Evolutionary conservation across 2,113 vertebrate genomes (phyloP).

Genomic region (Hemibagrus wyckioides): DNA sequence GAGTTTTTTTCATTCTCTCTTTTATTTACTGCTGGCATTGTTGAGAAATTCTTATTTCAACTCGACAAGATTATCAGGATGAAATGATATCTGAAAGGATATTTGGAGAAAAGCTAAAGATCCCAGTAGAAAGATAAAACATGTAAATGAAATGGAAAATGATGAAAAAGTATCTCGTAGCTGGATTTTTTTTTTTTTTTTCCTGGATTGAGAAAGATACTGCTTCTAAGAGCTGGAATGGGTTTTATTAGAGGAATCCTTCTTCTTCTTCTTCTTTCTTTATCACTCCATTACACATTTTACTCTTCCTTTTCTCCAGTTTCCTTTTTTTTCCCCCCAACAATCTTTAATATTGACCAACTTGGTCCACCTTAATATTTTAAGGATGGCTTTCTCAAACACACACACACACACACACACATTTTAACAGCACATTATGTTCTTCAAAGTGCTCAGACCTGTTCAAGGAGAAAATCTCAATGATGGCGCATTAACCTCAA

Average conservation of each 20-base stretch:
- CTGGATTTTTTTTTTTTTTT: not conserved
- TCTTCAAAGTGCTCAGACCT: conserved; percentile 46
- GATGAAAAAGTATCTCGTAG: not conserved
- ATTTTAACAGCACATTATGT: conserved; percentile 26
- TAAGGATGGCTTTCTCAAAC: not conserved
- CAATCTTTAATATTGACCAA: not conserved
- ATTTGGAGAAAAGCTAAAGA: not conserved
- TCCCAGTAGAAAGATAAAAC: not conserved
- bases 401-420: conserved; percentile 17
- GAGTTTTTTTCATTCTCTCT: no score
- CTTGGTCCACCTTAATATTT: not conserved
- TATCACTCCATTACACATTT: not conserved
- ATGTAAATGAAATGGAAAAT: not conserved
- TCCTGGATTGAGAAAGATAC: not conserved
- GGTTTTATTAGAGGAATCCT: not conserved
- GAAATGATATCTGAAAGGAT: not conserved
- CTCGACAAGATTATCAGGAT: not conserved
- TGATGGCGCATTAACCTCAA: conserved; percentile 45
- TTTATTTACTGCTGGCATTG: not conserved
- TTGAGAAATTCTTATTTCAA: not conserved
- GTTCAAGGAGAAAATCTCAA: conserved; percentile 50
- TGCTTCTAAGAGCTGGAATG: not conserved
- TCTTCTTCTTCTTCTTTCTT: no score
- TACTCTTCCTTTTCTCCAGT: not conserved
- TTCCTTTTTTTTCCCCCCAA: not conserved